Evolutionary conservation across 2,888 invertebrate species (phyloP), one percentile per base, ranked within the genome.

Genomic region (Hydropsyche betteni): DNA sequence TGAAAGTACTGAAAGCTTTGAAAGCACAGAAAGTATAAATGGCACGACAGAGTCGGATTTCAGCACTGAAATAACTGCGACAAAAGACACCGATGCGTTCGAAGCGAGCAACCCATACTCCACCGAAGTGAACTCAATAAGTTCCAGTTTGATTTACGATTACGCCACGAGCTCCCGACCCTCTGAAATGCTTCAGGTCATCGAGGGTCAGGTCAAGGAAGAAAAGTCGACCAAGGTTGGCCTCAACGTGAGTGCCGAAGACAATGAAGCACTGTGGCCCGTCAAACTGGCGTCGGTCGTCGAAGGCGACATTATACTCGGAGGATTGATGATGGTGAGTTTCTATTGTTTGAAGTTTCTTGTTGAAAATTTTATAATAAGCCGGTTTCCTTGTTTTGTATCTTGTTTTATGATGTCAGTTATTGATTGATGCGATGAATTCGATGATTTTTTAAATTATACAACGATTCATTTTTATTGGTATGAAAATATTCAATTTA

Each of bases 291-390:
- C 95, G 81, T 94, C 96, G 0, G 91, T 93, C 5, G 91, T 97
- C 68, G 94, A 95, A 83, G 97, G 97, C 0, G 94, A 97, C 82
- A 87, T 97, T 64, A 90, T 96, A 7, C 88, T 97, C 0, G 97
- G 97, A 5, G 97, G 96, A 0, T 86, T 97, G 68, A 97, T 97
- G 95, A 97, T 97, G 95, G 93, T 80, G 68, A 77, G 79, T 70
- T 12, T 16, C 10, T 14, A n/a, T 55, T 55, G 55, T 44, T 44
- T 44, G 44, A 44, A 44, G 44, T 44, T 44, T 44, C 44, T 44
- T 44, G 44, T 24, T 24, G 24, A 24, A 24, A 24, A 24, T 24
- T 24, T 24, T 1, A 24, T 24, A 24, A 2, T 24, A 24, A 2
- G 24, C 24, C 24, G 24, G 24, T 44, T 44, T 44, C 44, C 44